phyloP scores from a whole-genome alignment of 2,113 vertebrate genomes.

The Ammodytes marinus region DNA sequence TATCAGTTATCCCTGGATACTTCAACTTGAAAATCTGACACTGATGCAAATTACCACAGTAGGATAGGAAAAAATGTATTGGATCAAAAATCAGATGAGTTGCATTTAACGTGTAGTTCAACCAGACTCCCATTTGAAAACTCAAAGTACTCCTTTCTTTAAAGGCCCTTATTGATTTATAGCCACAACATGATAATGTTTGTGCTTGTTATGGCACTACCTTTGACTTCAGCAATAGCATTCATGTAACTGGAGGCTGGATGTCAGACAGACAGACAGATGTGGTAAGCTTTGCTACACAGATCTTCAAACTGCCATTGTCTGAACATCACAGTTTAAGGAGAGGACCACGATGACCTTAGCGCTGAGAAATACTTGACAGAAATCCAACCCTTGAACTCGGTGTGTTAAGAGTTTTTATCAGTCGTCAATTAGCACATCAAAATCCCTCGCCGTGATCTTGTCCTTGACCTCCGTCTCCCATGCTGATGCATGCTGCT shows the following conservation, averaged over 20 bases:
- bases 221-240: not conserved
- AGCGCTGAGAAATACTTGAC: not conserved
- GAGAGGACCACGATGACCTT: not conserved
- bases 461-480: constrained; percentile 55
- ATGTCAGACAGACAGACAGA: not conserved
- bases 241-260: not conserved
- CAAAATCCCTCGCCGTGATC: constrained; percentile 33
- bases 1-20: no score
- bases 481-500: constrained; percentile 57
- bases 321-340: constrained; percentile 13
- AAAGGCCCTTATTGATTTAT: constrained; percentile 5
- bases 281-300: not conserved
- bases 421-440: constrained; percentile 37
- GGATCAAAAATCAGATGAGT: no score
- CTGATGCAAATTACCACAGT: no score
- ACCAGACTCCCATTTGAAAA: not conserved
- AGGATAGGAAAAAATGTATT: no score
- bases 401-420: constrained; percentile 26
- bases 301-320: not conserved
- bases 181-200: not conserved
- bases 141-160: not conserved
- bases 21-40: not conserved
- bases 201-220: not conserved
- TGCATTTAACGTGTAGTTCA: not conserved
- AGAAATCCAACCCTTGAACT: constrained; percentile 12